phyloP scores from a whole-genome alignment of 2,888 invertebrate genomes.

The Drosophila subsilvestris region DNA sequence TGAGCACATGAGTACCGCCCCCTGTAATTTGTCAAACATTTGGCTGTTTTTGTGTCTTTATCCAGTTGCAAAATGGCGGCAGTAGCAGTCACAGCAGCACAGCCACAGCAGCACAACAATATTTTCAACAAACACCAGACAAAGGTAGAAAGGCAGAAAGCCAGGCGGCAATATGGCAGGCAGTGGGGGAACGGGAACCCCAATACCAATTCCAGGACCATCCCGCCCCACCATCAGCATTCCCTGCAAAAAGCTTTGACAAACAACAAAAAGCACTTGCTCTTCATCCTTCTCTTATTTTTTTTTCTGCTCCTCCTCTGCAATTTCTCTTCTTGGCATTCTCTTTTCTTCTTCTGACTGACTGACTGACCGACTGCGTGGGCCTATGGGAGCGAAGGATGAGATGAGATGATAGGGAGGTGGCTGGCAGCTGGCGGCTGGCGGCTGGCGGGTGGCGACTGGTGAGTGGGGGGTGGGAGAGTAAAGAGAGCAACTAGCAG shows the following conservation, averaged over 20 bases:
- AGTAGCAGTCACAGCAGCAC: too few relatives aligned
- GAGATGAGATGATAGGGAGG: neutral
- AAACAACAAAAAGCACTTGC: slow-evolving; percentile 39
- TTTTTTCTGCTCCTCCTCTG: neutral
- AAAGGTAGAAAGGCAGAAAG: slow-evolving; percentile 45
- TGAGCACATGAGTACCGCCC: neutral
- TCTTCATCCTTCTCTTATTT: too few relatives aligned
- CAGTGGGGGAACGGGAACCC: slow-evolving; percentile 16
- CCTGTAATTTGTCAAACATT: slow-evolving; percentile 18
- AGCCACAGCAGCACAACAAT: slow-evolving; percentile 58
- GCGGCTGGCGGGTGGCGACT: neutral
- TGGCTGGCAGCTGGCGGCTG: neutral
- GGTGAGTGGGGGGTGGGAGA: neutral
- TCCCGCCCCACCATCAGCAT: neutral
- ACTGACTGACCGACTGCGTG: neutral
- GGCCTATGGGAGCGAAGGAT: neutral
- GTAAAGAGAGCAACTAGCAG: slow-evolving; percentile 55
- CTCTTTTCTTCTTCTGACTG: neutral
- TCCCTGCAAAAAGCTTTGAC: slow-evolving; percentile 59
- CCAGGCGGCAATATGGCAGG: slow-evolving; percentile 54
- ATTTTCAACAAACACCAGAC: slow-evolving; percentile 76
- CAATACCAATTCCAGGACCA: slow-evolving; percentile 2
- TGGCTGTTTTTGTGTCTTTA: slow-evolving; percentile 24
- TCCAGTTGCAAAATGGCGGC: slow-evolving; percentile 69
- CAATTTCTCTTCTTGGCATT: neutral